Conservation (phyloP, 1,140 invertebrate species). For the Atopsyche davidsoni region DNA sequence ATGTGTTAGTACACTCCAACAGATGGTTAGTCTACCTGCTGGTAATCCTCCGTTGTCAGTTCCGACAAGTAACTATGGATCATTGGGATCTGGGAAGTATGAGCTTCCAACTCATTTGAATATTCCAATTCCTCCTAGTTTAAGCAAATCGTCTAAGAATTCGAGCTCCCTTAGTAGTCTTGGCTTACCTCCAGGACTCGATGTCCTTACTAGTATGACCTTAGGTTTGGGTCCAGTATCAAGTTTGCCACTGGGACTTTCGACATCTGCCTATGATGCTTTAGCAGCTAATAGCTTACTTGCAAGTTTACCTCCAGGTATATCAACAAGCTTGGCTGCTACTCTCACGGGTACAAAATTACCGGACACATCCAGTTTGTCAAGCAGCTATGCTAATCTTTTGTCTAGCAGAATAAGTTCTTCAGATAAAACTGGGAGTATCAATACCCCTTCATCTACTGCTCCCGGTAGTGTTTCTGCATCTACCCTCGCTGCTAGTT, state of each 20-base stretch:
- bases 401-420: conserved; percentile 37
- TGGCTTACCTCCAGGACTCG: conserved; percentile 40
- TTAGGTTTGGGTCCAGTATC: conserved; percentile 39
- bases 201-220: conserved; percentile 48
- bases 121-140: conserved; percentile 42
- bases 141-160: conserved; percentile 43
- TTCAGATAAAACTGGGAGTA: conserved; percentile 36
- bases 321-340: conserved; percentile 41
- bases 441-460: conserved; percentile 29
- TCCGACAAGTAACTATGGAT: conserved; percentile 39
- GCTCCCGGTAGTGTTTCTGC: conserved; percentile 16
- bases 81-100: conserved; percentile 44
- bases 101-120: conserved; percentile 42
- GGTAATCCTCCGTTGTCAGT: conserved; percentile 45
- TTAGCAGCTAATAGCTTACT: conserved; percentile 42
- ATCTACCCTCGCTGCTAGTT: conserved; percentile 25
- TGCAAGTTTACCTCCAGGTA: conserved; percentile 38
- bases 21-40: conserved; percentile 46
- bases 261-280: conserved; percentile 39
- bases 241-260: conserved; percentile 40
- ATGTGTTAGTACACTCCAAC: conserved; percentile 45
- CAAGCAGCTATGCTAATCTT: conserved; percentile 38
- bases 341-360: conserved; percentile 39
- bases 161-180: conserved; percentile 35
- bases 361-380: conserved; percentile 40